Conservation (phyloP, 1,140 invertebrate species). For the Lordiphosa mommai region DNA sequence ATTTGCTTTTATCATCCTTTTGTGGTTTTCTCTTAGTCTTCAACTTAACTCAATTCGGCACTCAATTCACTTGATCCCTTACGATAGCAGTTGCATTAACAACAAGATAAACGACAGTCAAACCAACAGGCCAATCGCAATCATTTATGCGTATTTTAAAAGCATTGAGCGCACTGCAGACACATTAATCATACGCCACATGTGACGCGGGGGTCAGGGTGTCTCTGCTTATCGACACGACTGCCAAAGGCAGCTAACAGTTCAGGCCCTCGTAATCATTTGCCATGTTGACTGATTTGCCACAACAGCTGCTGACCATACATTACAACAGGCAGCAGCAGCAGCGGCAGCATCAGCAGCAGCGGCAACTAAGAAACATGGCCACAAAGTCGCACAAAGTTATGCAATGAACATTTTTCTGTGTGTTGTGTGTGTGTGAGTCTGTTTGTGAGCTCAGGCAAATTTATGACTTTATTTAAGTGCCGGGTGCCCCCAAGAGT, state of each 20-base stretch:
- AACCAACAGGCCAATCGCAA: constrained; percentile 20
- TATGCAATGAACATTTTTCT: constrained; percentile 40
- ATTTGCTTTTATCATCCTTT: too few species aligned
- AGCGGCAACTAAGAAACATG: constrained; percentile 7
- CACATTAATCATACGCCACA: constrained; percentile 59
- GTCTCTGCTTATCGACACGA: constrained; percentile 38
- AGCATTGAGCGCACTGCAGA: constrained; percentile 42
- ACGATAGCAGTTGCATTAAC: constrained; percentile 32
- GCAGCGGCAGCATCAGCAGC: constrained; percentile 9
- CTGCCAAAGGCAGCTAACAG: background rate
- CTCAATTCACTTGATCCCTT: constrained; percentile 1
- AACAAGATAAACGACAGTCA: background rate
- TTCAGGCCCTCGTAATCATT: constrained; percentile 15
- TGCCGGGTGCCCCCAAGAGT: constrained; percentile 12
- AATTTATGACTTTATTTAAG: constrained; percentile 46
- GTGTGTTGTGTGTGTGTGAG: background rate
- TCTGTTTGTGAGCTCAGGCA: constrained; percentile 20
- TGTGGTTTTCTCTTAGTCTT: too few species aligned
- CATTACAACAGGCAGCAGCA: constrained; percentile 16
- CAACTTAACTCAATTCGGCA: background rate
- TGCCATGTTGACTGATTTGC: constrained; percentile 50
- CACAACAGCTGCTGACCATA: constrained; percentile 15
- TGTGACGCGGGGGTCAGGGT: constrained; percentile 15
- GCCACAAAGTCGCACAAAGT: constrained; percentile 40
- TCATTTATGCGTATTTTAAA: constrained; percentile 55